phyloP scores from a whole-genome alignment of 2,797 vertebrate genomes.

The Echiichthys vipera region DNA sequence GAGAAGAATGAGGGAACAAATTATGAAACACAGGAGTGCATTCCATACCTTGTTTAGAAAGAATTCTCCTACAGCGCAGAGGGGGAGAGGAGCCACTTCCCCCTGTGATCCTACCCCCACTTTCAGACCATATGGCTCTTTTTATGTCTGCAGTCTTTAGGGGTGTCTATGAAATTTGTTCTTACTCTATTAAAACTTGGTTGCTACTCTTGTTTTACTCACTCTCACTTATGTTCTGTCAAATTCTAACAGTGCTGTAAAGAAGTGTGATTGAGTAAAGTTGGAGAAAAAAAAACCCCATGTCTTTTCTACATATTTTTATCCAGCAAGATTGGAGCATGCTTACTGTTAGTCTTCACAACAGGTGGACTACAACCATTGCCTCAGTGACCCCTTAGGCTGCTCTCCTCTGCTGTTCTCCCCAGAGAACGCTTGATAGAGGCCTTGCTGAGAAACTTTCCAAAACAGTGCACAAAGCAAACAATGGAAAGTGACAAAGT shows the following conservation, averaged over 20 bases:
- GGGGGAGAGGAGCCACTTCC: constrained; percentile 63
- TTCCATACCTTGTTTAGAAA: constrained; percentile 90
- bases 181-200: not conserved
- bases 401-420: constrained; percentile 29
- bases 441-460: constrained; percentile 58
- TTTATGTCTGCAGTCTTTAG: constrained; percentile 51
- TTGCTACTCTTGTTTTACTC: not conserved
- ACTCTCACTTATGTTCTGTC: not conserved
- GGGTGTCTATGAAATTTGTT: constrained; percentile 36
- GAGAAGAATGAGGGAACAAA: constrained; percentile 82
- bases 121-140: constrained; percentile 69
- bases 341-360: not conserved
- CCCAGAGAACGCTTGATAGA: constrained; percentile 28
- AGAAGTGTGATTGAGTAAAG: not conserved
- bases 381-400: not conserved
- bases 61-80: constrained; percentile 76
- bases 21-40: constrained; percentile 85
- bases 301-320: too few species aligned
- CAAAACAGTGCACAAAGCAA: constrained; percentile 65
- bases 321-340: not conserved
- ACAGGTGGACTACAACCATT: constrained; percentile 10
- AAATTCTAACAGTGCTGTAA: not conserved
- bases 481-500: constrained; percentile 51
- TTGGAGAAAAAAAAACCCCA: too few species aligned
- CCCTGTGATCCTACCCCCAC: constrained; percentile 56